Evolutionary conservation across 2,888 invertebrate species (phyloP), one percentile per base, ranked within the genome.

Genomic region (Suillia variegata): DNA sequence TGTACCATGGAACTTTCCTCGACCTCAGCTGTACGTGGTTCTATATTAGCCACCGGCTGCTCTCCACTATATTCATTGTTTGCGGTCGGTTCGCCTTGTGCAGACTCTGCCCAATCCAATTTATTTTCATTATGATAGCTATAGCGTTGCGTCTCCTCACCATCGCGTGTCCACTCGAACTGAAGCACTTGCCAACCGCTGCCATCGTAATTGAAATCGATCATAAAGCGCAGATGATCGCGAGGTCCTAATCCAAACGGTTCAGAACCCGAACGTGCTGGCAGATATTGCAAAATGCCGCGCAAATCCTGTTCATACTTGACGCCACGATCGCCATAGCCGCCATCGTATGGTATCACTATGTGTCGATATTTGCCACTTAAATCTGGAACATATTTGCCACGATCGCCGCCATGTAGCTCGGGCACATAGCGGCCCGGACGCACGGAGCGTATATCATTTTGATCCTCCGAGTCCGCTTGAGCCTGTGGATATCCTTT

Each of bases 331-430:
- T 85, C 85, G 0, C 84, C 79, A 65, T 85, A 86, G 59, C 84
- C 81, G 13, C 85, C 85, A 50, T 83, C 81, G n/a, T 83, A 83
- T n/a, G 84, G 84, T 47, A 76, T 69, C 42, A 82, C 83, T 34
- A 84, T 80, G 52, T 86, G 85, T 0, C 80, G 81, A 68, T 86
- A 87, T 67, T 78, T 82, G 10, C 86, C 87, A 62, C 85, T 85
- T 45, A 85, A 82, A 1, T 85, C 83, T 0, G 84, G 85, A 18
- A 82, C 64, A 65, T 87, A 87, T 72, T 84, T 85, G 1, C 87
- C 87, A n/a, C 62, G 60, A 66, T 84, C 84, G 17, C 63, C 73
- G 1, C 79, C 80, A 49, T 75, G 69, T 21, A 73, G 38, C 31
- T 75, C 69, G 1, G 75, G 79, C 5, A 69, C 58, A 58, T 80